Percentiles rank a stretch among this genome's conserved stretches.
Evolutionary conservation across 2,113 vertebrate genomes (phyloP).

Genomic region (Xenopus laevis): DNA sequence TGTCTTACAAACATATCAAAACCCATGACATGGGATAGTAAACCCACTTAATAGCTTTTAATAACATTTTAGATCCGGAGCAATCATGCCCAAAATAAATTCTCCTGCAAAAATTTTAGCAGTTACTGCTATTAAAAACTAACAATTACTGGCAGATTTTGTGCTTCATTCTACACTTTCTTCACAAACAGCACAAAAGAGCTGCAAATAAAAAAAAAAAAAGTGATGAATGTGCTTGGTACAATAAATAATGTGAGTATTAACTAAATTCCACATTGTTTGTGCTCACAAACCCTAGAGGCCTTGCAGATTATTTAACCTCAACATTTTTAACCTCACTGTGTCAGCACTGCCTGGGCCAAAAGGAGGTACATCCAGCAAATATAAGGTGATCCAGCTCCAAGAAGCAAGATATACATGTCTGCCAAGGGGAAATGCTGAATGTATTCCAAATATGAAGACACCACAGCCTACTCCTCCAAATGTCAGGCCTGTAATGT

Average conservation of each 20-base stretch:
- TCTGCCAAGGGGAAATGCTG: constrained; percentile 40
- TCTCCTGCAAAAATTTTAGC: not conserved
- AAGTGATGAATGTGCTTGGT: constrained; percentile 36
- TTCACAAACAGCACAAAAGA: constrained; percentile 17
- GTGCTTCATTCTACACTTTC: constrained; percentile 20
- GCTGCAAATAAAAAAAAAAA: constrained; percentile 8
- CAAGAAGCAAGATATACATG: constrained; percentile 33
- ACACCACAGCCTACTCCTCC: constrained; percentile 29
- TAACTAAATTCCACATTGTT: constrained; percentile 44
- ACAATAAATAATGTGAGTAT: constrained; percentile 32
- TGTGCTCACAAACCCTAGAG: constrained; percentile 39
- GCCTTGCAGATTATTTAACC: constrained; percentile 44
- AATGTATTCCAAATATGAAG: constrained; percentile 40
- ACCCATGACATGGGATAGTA: too few species aligned
- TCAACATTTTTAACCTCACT: constrained; percentile 46
- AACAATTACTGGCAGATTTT: not conserved
- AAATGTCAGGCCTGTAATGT: constrained; percentile 38
- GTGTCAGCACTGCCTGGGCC: constrained; percentile 41
- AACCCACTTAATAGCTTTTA: too few species aligned
- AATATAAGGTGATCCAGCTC: constrained; percentile 39
- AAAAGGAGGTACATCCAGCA: constrained; percentile 39
- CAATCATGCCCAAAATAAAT: not conserved
- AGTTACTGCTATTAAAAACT: not conserved
- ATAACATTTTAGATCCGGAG: too few species aligned
- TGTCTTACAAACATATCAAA: too few species aligned